Conservation (phyloP, 2,797 vertebrate species). For the Mionectes olivaceus region DNA sequence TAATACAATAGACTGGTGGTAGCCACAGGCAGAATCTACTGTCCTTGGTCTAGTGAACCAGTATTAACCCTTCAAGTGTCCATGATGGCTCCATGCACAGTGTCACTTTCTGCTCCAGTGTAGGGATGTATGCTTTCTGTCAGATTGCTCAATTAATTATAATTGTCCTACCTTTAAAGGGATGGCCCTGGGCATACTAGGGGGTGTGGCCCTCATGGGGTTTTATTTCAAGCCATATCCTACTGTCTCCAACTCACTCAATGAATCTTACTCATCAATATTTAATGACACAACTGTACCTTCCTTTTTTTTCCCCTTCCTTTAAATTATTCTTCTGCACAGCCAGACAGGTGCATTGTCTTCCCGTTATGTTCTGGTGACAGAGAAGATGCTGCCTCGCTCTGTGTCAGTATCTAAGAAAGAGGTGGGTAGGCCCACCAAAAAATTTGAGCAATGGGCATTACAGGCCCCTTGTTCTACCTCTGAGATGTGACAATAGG, state of each 20-base stretch:
- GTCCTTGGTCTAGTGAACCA: constrained; percentile 70
- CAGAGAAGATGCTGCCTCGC: neutral
- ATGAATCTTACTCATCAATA: constrained; percentile 70
- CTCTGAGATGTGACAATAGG: neutral
- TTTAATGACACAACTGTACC: constrained; percentile 68
- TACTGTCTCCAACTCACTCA: constrained; percentile 68
- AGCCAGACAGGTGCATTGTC: constrained; percentile 44
- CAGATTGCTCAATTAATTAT: constrained; percentile 77
- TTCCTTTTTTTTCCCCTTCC: neutral
- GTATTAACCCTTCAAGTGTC: constrained; percentile 72
- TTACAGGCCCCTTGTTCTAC: neutral
- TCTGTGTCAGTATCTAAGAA: neutral
- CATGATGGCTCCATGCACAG: constrained; percentile 50
- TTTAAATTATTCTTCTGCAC: constrained; percentile 22
- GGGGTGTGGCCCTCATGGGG: constrained; percentile 66
- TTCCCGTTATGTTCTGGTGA: neutral
- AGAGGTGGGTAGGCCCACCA: neutral
- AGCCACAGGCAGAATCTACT: constrained; percentile 72
- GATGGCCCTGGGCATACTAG: constrained; percentile 65
- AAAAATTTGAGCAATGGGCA: constrained; percentile 3
- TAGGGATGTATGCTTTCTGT: constrained; percentile 65
- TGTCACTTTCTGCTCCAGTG: constrained; percentile 47
- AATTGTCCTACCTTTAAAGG: constrained; percentile 75
- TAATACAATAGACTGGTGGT: constrained; percentile 67
- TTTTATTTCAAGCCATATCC: constrained; percentile 72